phyloP scores from a whole-genome alignment of 2,797 vertebrate species.

The Dermochelys coriacea region DNA sequence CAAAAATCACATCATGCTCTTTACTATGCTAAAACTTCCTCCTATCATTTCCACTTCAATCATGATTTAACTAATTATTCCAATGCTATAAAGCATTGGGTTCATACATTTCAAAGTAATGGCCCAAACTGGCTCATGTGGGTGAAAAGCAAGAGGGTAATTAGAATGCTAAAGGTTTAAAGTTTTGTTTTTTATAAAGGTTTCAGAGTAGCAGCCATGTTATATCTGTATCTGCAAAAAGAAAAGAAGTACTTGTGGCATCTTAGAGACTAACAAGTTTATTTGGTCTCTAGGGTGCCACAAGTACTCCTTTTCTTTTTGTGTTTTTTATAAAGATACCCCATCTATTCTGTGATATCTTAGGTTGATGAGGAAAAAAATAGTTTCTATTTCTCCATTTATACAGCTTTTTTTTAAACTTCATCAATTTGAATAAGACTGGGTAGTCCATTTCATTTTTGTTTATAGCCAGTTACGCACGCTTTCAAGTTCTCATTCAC shows the following conservation, averaged over 20 bases:
- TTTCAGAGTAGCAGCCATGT: no score
- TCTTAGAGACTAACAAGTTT: no score
- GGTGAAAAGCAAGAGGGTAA: no score
- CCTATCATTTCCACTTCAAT: neutral
- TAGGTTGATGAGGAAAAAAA: accelerated
- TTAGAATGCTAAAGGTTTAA: accelerated
- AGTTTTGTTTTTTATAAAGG: neutral
- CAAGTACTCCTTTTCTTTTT: no score
- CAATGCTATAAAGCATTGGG: neutral
- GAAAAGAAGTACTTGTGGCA: no score
- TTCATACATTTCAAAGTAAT: accelerated
- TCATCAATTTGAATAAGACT: accelerated
- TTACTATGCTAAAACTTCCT: neutral
- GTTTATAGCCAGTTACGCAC: neutral
- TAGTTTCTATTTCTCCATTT: accelerated
- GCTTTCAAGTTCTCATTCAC: neutral
- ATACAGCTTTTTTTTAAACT: no score
- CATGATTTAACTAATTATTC: neutral
- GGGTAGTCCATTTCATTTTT: accelerated
- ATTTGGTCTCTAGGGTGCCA: no score
- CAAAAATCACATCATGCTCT: no score
- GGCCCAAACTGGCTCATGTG: accelerated
- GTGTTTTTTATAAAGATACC: neutral
- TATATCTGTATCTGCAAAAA: no score
- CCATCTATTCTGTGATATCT: neutral